Evolutionary conservation across 1,140 invertebrate species (phyloP), one percentile per base, ranked within the genome.

Genomic region (Globodera ellingtonae): DNA sequence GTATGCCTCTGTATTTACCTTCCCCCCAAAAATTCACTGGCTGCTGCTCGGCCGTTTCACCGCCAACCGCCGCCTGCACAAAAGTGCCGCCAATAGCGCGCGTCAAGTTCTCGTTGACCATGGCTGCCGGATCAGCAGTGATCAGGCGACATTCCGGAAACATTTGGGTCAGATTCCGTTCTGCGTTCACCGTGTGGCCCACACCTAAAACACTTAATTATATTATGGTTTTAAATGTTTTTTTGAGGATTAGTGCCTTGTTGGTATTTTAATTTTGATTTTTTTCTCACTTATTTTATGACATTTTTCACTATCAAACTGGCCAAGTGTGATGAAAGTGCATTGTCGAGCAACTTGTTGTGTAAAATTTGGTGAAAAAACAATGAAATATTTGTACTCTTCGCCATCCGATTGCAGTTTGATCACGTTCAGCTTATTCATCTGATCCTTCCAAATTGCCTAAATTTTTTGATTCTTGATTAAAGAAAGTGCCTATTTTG

Each of bases 311-410:
- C 8, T 50, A 35, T 72, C 47, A 21, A 46, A 6, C 8, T 66
- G 18, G 35, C 75, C 75, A 21, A 77, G 67, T 52, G 75, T 77
- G n/a, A 77, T 48, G 24, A 77, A 7, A 6, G 52, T 77, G 24
- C 75, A 77, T 44, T 24, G 9, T 6, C 65, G 48, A 15, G 46
- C 7, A 9, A 24, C 15, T 65, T 67, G 65, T 18, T 18, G 10
- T 0, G 13, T 62, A 6, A 77, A 9, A 77, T 67, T 77, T 6
- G 52, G 65, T 50, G 15, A 77, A 67, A 77, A 77, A 46, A 46
- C 35, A 48, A 67, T 13, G 44, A 77, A 77, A 67, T 77, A 77
- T 67, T 77, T 77, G 65, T 35, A 24, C 48, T 77, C 75, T n/a
- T 77, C 75, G 18, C 48, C 62, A 47, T 69, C 75, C n/a, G 75